These are phyloP conservation scores for Colistium nudipinnis DNA, from an alignment of 2,113 vertebrate species.

Conservation along the genomic window DNA sequence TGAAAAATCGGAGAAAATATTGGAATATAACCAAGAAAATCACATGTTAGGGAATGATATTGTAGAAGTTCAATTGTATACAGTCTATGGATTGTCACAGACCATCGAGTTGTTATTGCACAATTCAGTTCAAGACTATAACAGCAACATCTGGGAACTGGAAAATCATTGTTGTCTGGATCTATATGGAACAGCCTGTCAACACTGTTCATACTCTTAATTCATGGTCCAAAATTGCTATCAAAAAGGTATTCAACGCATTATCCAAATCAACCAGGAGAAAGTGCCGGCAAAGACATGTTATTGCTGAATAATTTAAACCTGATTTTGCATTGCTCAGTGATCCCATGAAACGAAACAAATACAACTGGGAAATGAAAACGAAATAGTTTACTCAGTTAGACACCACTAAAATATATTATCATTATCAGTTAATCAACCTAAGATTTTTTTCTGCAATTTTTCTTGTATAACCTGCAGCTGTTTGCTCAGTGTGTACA, in stretches of 20 bases:
- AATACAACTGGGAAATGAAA: background rate
- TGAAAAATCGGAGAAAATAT: too few species aligned
- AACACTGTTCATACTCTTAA: background rate
- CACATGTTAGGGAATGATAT: too few species aligned
- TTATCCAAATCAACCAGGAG: background rate
- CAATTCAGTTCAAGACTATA: background rate
- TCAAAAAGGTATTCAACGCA: slow-evolving; percentile 1
- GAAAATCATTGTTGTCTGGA: too few species aligned
- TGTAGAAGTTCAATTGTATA: too few species aligned
- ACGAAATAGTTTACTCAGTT: background rate
- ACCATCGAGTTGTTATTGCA: background rate
- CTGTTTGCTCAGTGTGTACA: slow-evolving; percentile 29
- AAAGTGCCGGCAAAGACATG: background rate
- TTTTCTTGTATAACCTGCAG: background rate
- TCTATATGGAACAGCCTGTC: background rate
- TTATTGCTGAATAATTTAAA: slow-evolving; percentile 1
- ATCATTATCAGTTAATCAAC: background rate
- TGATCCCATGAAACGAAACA: background rate
- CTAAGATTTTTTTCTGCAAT: slow-evolving; percentile 12
- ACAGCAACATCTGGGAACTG: background rate
- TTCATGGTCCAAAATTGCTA: background rate
- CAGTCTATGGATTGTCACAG: too few species aligned
- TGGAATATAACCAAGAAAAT: too few species aligned
- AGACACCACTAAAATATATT: background rate
- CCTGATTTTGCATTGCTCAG: background rate